These are phyloP conservation scores for Armadillidium nasatum DNA, from an alignment of 1,140 invertebrate genomes.

Conservation along the genomic window DNA sequence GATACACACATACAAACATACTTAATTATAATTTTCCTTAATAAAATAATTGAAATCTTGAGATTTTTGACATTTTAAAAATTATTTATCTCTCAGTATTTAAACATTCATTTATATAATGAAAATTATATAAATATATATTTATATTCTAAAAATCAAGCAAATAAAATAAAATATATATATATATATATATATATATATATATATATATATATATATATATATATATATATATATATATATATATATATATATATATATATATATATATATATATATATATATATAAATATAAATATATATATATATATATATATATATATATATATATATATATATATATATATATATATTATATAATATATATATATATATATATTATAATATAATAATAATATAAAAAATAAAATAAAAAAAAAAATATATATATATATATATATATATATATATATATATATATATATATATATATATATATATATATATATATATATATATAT, in stretches of 20 bases:
- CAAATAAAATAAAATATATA: too few relatives aligned
- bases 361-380: too few relatives aligned
- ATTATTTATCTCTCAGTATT: too few relatives aligned
- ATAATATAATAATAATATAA: too few relatives aligned
- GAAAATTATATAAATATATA: too few relatives aligned
- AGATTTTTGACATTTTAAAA: too few relatives aligned
- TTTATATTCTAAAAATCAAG: too few relatives aligned
- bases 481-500: slow-evolving; percentile 20
- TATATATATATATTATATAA: neutral
- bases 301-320: slow-evolving; percentile 6
- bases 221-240: neutral
- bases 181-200: slow-evolving; percentile 18
- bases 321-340: slow-evolving; percentile 22
- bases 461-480: neutral
- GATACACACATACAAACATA: too few relatives aligned
- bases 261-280: neutral
- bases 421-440: neutral
- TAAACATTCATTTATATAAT: too few relatives aligned
- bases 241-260: neutral
- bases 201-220: neutral
- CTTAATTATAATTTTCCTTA: too few relatives aligned
- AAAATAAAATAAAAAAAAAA: too few relatives aligned
- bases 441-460: neutral
- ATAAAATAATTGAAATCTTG: too few relatives aligned
- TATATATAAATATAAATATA: neutral